Base-by-base conservation (phyloP, 35 echinoderm and acorn worm genomes). In the Ptychodera flava region DNA sequence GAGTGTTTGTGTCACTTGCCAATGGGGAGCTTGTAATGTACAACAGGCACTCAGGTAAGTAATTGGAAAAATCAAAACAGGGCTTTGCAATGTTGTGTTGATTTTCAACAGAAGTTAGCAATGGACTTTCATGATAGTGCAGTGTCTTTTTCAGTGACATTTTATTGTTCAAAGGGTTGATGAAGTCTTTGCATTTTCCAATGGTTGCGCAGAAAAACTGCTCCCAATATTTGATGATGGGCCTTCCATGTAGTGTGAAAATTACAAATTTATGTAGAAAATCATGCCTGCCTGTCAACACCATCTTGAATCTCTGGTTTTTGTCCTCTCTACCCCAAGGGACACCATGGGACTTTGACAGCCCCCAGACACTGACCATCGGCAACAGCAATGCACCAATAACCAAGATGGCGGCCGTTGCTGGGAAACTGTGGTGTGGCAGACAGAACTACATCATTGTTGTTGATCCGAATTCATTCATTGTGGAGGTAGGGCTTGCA, bases 1-100 rank as follows among this genome's bases (percentile, higher is more conserved):
- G 92, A 85, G 96, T 99, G 14, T 99, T 99, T 91, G 90, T 94
- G 33, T 93, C 96, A 78, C 80, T 99, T 37, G 93, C 96, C 36
- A 99, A 99, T 86, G 96, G 96, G 16, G 96, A 99, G 36, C 91
- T 99, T 16, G 94, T 92, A 38, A 92, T 97, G 30, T 99, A 99
- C 83, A 92, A 91, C 75, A 92, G 96, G 86, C 92, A 99, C 22
- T 78, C 88, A 90, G 96, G 96, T 99, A 87, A 32, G 85, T 33
- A 79, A n/a, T n/a, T n/a, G n/a, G n/a, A n/a, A n/a, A n/a, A n/a
- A n/a, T n/a, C n/a, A n/a, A n/a, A n/a, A n/a, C n/a, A n/a, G n/a
- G n/a, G n/a, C n/a, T n/a, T n/a, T n/a, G n/a, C n/a, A n/a, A n/a
- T n/a, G n/a, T n/a, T n/a, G n/a, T n/a, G n/a, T n/a, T n/a, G n/a